Conservation (phyloP, 2,888 invertebrate species). For the Oeneis ivallda region DNA sequence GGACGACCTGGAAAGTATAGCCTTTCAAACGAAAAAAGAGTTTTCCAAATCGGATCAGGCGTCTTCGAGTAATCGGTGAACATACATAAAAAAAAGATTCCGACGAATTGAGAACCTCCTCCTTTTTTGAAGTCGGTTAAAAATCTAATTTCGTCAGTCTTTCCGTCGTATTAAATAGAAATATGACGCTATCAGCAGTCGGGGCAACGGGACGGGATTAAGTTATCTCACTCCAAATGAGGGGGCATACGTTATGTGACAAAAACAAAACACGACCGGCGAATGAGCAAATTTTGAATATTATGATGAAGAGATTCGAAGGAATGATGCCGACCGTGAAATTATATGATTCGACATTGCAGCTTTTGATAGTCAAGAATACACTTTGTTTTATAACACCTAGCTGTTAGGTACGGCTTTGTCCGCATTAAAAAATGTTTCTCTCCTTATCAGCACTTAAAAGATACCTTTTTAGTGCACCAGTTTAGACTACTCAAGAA, state of each 20-base stretch:
- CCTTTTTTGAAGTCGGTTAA: too few species aligned
- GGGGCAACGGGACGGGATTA: constrained; percentile 7
- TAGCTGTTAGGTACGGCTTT: too few species aligned
- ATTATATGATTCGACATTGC: not conserved
- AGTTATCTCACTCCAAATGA: constrained; percentile 19
- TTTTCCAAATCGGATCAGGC: too few species aligned
- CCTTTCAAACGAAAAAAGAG: too few species aligned
- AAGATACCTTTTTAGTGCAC: too few species aligned
- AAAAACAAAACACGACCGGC: constrained; percentile 14
- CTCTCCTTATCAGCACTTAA: too few species aligned
- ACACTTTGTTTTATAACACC: not conserved
- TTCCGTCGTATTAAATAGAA: constrained; percentile 10
- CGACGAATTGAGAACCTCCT: too few species aligned
- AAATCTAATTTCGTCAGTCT: not conserved
- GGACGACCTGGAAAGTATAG: too few species aligned
- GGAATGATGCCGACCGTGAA: not conserved
- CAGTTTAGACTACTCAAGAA: too few species aligned
- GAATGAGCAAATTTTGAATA: constrained; percentile 3
- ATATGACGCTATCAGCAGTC: constrained; percentile 2
- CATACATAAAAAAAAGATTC: too few species aligned
- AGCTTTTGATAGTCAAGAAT: not conserved
- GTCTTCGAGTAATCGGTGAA: too few species aligned
- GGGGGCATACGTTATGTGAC: constrained; percentile 19
- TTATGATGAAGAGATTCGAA: not conserved
- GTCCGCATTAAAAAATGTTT: too few species aligned